phyloP scores from a whole-genome alignment of 2,888 invertebrate genomes.

The Doris montereyensis region DNA sequence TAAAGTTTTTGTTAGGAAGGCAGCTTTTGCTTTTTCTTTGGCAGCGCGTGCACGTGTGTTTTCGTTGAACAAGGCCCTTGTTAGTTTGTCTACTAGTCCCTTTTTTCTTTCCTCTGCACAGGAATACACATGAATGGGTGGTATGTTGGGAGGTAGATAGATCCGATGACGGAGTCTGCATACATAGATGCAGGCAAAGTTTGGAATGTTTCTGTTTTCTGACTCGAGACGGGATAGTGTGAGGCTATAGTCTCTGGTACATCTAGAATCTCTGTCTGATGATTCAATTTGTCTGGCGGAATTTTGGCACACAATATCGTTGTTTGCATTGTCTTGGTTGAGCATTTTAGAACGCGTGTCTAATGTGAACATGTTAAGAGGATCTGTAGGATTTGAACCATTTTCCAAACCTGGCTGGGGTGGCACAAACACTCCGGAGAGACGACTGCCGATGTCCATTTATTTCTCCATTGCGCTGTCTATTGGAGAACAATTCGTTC shows the following conservation, averaged over 20 bases:
- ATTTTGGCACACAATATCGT: no score
- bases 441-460: constrained; percentile 33
- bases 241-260: no score
- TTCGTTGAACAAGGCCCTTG: constrained; percentile 30
- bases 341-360: constrained; percentile 10
- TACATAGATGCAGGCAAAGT: no score
- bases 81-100: constrained; percentile 22
- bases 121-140: no score
- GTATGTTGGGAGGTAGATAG: no score
- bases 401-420: not conserved
- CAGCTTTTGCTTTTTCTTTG: constrained; percentile 32
- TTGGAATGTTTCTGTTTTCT: no score
- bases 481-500: not conserved
- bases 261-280: no score
- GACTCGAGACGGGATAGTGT: no score
- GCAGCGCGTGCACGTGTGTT: constrained; percentile 34
- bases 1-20: constrained; percentile 26
- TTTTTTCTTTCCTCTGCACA: constrained; percentile 13
- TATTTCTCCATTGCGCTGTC: constrained; percentile 34
- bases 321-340: no score
- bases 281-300: no score
- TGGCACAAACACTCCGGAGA: constrained; percentile 24
- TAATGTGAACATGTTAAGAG: constrained; percentile 33
- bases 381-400: not conserved
- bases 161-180: no score